Conservation (phyloP, 1,140 invertebrate genomes). For the Drosophila eugracilis region DNA sequence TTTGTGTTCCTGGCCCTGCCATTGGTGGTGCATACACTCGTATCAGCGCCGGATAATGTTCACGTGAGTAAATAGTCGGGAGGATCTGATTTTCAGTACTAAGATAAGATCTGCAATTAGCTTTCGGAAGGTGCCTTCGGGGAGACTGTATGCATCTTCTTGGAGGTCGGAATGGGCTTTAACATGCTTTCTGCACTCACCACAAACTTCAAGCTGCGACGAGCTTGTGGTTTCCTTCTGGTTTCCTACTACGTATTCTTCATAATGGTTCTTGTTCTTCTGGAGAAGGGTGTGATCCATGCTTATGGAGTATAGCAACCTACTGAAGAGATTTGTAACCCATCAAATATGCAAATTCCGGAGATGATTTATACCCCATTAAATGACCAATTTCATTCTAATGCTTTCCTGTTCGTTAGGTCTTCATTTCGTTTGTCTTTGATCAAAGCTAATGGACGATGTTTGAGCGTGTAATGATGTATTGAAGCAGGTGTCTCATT, state of each 20-base stretch:
- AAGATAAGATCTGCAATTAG: background rate
- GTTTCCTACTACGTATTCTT: constrained; percentile 21
- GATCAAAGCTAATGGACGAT: constrained; percentile 36
- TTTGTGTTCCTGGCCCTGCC: constrained; percentile 29
- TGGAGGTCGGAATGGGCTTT: constrained; percentile 25
- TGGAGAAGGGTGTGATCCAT: constrained; percentile 6
- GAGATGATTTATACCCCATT: constrained; percentile 41
- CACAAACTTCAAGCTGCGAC: constrained; percentile 30
- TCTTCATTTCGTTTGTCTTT: constrained; percentile 28
- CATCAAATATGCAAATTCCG: constrained; percentile 29
- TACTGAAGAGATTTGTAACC: background rate
- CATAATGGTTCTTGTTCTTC: background rate
- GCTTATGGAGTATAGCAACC: constrained; percentile 11
- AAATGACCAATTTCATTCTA: constrained; percentile 33
- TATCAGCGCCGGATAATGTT: no score
- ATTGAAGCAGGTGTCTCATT: constrained; percentile 21
- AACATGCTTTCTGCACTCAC: constrained; percentile 11
- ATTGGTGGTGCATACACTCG: background rate
- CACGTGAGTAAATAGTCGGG: background rate
- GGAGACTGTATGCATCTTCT: constrained; percentile 25
- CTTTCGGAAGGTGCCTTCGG: constrained; percentile 4
- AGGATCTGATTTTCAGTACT: no score
- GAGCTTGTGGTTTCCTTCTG: constrained; percentile 18
- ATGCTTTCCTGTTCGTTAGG: constrained; percentile 25
- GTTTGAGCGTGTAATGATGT: constrained; percentile 34